phyloP scores from a whole-genome alignment of 2,797 vertebrate genomes.

The Labroides dimidiatus region DNA sequence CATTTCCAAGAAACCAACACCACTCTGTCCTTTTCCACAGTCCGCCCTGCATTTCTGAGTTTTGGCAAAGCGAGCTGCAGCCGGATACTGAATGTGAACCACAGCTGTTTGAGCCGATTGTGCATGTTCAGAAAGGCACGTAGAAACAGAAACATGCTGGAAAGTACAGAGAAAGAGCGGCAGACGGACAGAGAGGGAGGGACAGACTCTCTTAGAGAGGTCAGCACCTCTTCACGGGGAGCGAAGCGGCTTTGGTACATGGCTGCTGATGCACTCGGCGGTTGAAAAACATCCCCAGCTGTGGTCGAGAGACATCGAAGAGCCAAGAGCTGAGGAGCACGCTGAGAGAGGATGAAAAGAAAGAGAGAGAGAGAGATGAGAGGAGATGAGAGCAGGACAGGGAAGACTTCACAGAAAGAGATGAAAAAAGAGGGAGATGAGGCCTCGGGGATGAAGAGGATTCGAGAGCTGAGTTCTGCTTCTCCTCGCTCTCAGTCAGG shows the following conservation, averaged over 20 bases:
- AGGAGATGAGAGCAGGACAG: constrained; percentile 20
- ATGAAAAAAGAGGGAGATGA: constrained; percentile 14
- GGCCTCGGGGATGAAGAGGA: constrained; percentile 33
- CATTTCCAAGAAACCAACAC: constrained; percentile 39
- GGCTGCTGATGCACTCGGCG: constrained; percentile 32
- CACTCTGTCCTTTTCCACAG: constrained; percentile 27
- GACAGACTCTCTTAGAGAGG: constrained; percentile 31
- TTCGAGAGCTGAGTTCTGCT: constrained; percentile 41
- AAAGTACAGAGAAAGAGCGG: constrained; percentile 6
- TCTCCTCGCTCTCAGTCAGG: constrained; percentile 26
- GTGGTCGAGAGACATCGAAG: constrained; percentile 43
- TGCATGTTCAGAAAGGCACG: constrained; percentile 20
- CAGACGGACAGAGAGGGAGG: background rate
- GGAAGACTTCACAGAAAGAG: constrained; percentile 40
- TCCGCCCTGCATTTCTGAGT: constrained; percentile 38
- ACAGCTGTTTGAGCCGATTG: constrained; percentile 39
- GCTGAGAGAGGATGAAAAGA: no score
- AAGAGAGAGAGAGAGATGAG: no score
- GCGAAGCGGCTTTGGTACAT: constrained; percentile 48
- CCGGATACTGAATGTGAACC: constrained; percentile 43
- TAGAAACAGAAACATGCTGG: constrained; percentile 33
- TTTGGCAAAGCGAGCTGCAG: constrained; percentile 42
- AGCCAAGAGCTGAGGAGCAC: constrained; percentile 43
- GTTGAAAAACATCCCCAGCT: constrained; percentile 60
- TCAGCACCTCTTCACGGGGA: constrained; percentile 47